Base-by-base conservation (phyloP, 2,888 invertebrate genomes). In the Acleris emargana region DNA sequence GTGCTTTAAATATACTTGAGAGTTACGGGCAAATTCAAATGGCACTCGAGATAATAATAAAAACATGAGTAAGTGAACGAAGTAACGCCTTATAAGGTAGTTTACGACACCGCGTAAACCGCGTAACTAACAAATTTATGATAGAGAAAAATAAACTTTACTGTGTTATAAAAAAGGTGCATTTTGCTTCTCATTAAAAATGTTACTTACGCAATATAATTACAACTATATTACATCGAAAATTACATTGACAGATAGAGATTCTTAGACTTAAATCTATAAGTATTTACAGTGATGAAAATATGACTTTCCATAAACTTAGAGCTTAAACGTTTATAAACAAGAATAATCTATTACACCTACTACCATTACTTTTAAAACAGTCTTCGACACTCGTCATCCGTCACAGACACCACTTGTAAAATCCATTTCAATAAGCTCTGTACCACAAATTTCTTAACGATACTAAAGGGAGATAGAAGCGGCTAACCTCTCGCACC, bases 391-490 rank as follows among this genome's bases (percentile, higher is more conserved):
- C 66, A 51, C 58, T 38, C 13, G 55, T 55, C 55, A 32, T n/a
- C 45, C 52, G 16, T 47, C 53, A 64, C 54, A 54, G 59, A 57
- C 60, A 60, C 66, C 60, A 57, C 55, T 66, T 61, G 47, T 66
- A 66, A 66, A 66, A 61, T 61, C 66, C 60, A 66, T 61, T 51
- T 50, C 61, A 66, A 45, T 66, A 66, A 66, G 66, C 66, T 66
- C 66, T 57, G 60, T 57, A 61, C 51, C 57, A 57, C 57, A 61
- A 61, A 57, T 54, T 53, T 32, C 64, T 64, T 64, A 64, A 55
- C 22, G 50, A 55, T 5, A 51, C 60, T 55, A 13, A 38, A 38
- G 13, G 38, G 13, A 38, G 1, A 38, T 38, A 38, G 38, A 13
- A 13, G 38, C 38, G 38, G 38, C 38, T 13, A 38, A 13, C 38